Evolutionary conservation across 2,113 vertebrate genomes (phyloP).

Genomic region (Tamias sibiricus): DNA sequence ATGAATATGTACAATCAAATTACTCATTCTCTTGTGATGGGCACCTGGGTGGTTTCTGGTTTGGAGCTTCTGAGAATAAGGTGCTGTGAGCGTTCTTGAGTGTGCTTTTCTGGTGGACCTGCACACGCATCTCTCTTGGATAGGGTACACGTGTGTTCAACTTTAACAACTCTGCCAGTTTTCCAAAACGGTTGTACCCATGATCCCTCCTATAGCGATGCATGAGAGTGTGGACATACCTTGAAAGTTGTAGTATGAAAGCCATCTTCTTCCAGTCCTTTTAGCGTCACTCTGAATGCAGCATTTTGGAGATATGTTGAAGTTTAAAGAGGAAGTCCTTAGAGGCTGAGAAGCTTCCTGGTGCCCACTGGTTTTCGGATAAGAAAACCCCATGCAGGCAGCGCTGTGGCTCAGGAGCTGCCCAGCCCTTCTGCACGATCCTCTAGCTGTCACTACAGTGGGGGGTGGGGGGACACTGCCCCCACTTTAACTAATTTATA

Average conservation of each 20-base stretch:
- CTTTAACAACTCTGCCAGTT: not conserved
- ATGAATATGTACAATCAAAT: not conserved
- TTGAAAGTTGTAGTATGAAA: not conserved
- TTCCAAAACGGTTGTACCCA: not conserved
- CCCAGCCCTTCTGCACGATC: not conserved
- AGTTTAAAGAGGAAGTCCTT: not conserved
- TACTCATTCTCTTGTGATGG: not conserved
- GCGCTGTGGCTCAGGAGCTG: not conserved
- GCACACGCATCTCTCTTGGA: rapidly evolving
- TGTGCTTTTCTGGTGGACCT: rapidly evolving
- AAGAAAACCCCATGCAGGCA: not conserved
- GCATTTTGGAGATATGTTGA: not conserved
- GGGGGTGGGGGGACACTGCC: rapidly evolving
- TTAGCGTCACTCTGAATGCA: not conserved
- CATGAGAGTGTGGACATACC: rapidly evolving
- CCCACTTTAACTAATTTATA: not conserved
- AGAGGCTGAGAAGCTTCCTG: not conserved
- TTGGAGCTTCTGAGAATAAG: not conserved
- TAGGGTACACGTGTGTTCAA: rapidly evolving
- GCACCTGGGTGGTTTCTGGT: not conserved
- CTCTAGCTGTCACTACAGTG: not conserved
- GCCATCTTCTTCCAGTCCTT: too few species aligned
- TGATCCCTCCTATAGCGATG: rapidly evolving
- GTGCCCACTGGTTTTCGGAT: not conserved
- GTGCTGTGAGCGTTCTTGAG: not conserved